Percentiles rank a stretch among this genome's conserved stretches.
phyloP scores from a whole-genome alignment of 2,888 invertebrate species.

The Eristalinus aeneus region DNA sequence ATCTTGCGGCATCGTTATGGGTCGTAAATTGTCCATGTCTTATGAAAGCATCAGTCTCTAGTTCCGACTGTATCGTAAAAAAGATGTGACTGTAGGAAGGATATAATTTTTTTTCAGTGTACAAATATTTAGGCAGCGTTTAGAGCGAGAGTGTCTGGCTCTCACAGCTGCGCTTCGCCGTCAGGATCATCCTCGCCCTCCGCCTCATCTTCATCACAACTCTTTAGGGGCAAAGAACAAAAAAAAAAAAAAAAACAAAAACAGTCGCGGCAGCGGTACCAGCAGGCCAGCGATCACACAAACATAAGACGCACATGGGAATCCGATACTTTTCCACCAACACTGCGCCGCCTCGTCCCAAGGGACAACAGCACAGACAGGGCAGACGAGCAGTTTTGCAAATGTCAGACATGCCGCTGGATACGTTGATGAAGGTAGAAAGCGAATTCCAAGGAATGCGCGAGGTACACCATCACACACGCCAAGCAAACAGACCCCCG shows the following conservation, averaged over 20 bases:
- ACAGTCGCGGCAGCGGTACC: not conserved
- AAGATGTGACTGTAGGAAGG: no score
- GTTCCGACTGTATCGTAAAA: no score
- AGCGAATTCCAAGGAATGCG: slow-evolving; percentile 50
- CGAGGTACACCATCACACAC: slow-evolving; percentile 14
- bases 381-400: slow-evolving; percentile 34
- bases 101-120: slow-evolving; percentile 16
- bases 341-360: not conserved
- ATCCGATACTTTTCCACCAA: slow-evolving; percentile 56
- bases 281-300: not conserved
- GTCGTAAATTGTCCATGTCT: no score
- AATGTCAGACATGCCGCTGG: slow-evolving; percentile 56
- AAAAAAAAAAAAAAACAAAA: slow-evolving; percentile 4
- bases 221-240: slow-evolving; percentile 48
- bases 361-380: slow-evolving; percentile 1
- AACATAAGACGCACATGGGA: slow-evolving; percentile 43
- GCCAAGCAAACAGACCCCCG: slow-evolving; percentile 32
- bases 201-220: slow-evolving; percentile 44
- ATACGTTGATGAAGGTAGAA: slow-evolving; percentile 66
- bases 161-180: slow-evolving; percentile 6
- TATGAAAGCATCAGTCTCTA: no score
- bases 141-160: not conserved
- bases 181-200: slow-evolving; percentile 39
- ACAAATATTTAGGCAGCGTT: slow-evolving; percentile 35
- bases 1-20: no score